Conservation (phyloP, 1,140 invertebrate species). For the Lordiphosa collinella region DNA sequence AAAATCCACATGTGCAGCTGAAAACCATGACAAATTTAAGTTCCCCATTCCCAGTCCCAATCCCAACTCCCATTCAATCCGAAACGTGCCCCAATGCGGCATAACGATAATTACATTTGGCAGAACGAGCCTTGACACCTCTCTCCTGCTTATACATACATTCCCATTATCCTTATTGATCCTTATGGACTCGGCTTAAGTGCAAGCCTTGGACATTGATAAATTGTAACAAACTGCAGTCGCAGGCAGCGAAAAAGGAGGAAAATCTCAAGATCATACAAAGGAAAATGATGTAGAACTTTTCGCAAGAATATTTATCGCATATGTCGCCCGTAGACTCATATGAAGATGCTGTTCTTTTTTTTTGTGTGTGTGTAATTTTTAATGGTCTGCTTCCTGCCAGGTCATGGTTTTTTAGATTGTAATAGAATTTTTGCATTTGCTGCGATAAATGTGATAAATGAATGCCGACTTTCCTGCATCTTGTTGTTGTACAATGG, state of each 20-base stretch:
- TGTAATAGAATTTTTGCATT: slow-evolving; percentile 74
- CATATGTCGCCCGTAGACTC: slow-evolving; percentile 70
- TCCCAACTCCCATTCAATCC: slow-evolving; percentile 33
- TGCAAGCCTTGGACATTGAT: slow-evolving; percentile 66
- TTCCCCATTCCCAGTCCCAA: slow-evolving; percentile 15
- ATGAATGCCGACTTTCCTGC: slow-evolving; percentile 47
- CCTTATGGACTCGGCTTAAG: slow-evolving; percentile 65
- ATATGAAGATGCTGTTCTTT: slow-evolving; percentile 51
- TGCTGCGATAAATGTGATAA: slow-evolving; percentile 72
- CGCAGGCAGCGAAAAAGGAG: slow-evolving; percentile 17
- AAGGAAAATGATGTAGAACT: slow-evolving; percentile 52
- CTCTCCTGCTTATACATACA: slow-evolving; percentile 38
- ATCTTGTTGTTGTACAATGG: too few species aligned
- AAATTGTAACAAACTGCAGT: slow-evolving; percentile 58
- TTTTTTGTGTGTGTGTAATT: slow-evolving; percentile 51
- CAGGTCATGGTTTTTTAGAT: slow-evolving; percentile 40
- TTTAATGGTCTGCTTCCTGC: slow-evolving; percentile 69
- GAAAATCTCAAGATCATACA: slow-evolving; percentile 35
- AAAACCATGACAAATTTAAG: slow-evolving; percentile 73
- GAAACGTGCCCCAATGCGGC: slow-evolving; percentile 67
- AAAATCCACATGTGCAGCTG: slow-evolving; percentile 40
- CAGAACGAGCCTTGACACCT: slow-evolving; percentile 27
- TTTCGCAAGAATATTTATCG: slow-evolving; percentile 63
- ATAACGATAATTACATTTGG: slow-evolving; percentile 70
- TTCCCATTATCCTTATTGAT: slow-evolving; percentile 68